phyloP scores from a whole-genome alignment of 2,113 vertebrate genomes.

The Ptychochromis oligacanthus region DNA sequence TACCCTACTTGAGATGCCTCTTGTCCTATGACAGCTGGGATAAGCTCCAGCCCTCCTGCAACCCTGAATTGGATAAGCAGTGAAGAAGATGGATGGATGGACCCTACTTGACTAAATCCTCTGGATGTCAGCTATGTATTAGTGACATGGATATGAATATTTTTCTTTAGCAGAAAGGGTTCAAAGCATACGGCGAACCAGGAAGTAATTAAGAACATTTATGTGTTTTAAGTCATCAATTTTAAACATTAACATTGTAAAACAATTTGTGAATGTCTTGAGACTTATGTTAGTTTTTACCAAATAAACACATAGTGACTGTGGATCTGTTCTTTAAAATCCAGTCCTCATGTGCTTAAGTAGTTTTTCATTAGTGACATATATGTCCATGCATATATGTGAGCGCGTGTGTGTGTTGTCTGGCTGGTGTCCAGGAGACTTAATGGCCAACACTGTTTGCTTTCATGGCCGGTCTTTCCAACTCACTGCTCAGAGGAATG shows the following conservation, averaged over 20 bases:
- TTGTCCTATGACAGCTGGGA: background rate
- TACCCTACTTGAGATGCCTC: background rate
- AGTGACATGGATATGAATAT: background rate
- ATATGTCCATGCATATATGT: background rate
- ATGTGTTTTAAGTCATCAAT: background rate
- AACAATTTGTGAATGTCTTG: background rate
- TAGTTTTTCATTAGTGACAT: slow-evolving; percentile 10
- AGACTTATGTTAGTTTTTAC: background rate
- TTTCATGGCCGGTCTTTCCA: slow-evolving; percentile 71
- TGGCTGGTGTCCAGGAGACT: slow-evolving; percentile 71
- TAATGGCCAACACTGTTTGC: slow-evolving; percentile 73
- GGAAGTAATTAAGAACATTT: background rate
- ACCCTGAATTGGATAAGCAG: background rate
- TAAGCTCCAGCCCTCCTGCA: background rate
- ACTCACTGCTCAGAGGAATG: slow-evolving; percentile 72
- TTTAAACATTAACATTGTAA: background rate
- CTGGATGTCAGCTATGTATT: background rate
- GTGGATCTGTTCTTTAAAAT: background rate
- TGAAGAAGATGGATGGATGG: too few species aligned
- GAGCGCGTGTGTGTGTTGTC: slow-evolving; percentile 49
- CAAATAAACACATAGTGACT: background rate
- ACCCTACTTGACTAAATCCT: too few species aligned
- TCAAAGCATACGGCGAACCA: too few species aligned
- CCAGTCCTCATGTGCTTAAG: background rate
- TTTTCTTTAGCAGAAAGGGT: background rate